Percentiles rank a stretch among this genome's conserved stretches.
Conservation (phyloP, 2,888 invertebrate species). For the Heliconius sara region DNA sequence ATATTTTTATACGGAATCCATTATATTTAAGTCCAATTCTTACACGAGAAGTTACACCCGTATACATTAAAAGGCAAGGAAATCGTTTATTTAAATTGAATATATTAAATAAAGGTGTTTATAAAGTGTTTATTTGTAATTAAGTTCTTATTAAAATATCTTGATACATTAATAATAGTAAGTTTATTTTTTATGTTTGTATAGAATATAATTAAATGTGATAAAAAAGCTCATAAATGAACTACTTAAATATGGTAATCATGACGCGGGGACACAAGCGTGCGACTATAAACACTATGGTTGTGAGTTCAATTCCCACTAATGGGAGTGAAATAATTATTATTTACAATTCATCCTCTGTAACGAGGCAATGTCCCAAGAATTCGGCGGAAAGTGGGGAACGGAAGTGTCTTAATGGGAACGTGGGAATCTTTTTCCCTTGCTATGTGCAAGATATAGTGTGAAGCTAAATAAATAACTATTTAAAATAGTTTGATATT, state of each 20-base stretch:
- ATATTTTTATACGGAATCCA: neutral
- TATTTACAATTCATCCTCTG: neutral
- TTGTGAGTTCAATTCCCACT: neutral
- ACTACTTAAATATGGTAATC: neutral
- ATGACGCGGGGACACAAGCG: neutral
- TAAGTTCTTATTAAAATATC: neutral
- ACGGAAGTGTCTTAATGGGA: neutral
- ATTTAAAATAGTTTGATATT: no score
- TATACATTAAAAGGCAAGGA: neutral
- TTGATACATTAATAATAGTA: neutral
- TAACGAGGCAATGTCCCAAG: neutral
- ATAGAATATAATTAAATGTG: neutral
- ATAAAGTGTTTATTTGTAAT: neutral
- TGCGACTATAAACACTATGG: neutral
- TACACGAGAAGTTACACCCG: neutral
- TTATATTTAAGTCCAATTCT: neutral
- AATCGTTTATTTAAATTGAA: neutral
- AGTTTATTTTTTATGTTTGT: neutral
- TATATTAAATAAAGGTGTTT: neutral
- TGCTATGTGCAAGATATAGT: neutral
- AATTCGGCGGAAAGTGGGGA: neutral
- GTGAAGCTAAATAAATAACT: no score
- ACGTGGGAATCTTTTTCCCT: neutral
- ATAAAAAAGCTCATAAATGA: no score
- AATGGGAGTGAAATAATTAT: neutral